Percentiles rank a stretch among this genome's conserved stretches.
These are phyloP conservation scores for Xenops minutus DNA, from an alignment of 2,797 vertebrate species.

Conservation along the genomic window DNA sequence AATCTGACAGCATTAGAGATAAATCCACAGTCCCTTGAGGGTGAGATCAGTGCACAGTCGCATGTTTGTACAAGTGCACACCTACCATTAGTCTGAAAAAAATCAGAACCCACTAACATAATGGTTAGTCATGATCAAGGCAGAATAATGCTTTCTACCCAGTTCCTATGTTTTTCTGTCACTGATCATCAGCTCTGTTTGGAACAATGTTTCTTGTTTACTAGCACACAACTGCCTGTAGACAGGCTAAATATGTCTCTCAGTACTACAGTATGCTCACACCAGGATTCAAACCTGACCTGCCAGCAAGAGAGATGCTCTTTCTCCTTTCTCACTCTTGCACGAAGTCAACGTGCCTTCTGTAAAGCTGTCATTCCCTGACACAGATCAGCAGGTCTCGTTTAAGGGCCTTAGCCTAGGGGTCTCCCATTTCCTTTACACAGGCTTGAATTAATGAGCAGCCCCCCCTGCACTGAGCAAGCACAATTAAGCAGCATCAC, in stretches of 20 bases:
- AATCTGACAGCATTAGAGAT: conserved; percentile 19
- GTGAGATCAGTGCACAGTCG: neutral
- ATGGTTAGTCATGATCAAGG: conserved; percentile 16
- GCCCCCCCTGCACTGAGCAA: neutral
- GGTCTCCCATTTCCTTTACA: neutral
- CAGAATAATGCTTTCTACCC: conserved; percentile 15
- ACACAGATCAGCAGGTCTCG: neutral
- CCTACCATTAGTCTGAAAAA: conserved; percentile 35
- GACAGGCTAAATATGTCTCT: conserved; percentile 15
- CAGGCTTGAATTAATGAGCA: neutral
- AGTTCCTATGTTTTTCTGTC: conserved; percentile 42
- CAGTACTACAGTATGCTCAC: neutral
- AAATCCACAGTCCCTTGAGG: conserved; percentile 26
- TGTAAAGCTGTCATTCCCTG: neutral
- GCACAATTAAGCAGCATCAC: neutral
- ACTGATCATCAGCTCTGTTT: conserved; percentile 35
- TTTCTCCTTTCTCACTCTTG: neutral
- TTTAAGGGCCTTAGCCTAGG: neutral
- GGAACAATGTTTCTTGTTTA: conserved; percentile 46
- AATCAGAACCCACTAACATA: conserved; percentile 34
- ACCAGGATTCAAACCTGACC: neutral
- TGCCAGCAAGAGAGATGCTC: neutral
- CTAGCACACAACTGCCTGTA: conserved; percentile 26
- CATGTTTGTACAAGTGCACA: neutral
- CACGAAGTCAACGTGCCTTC: neutral